Conservation (phyloP, 2,888 invertebrate species). For the Drosophila aldrichi region DNA sequence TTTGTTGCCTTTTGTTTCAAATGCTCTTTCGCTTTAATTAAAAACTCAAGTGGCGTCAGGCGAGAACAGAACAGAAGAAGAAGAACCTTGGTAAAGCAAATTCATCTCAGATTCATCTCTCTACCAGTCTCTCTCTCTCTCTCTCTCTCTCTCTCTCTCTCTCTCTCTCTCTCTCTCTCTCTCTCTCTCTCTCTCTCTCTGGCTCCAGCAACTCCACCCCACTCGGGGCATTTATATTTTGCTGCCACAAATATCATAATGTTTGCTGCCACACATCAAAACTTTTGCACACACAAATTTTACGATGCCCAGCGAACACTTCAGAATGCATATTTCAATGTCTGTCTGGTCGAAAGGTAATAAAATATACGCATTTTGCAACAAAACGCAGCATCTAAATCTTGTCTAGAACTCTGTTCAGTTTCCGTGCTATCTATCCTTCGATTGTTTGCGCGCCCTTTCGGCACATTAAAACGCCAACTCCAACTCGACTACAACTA, state of each 20-base stretch:
- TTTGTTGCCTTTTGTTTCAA: constrained; percentile 73
- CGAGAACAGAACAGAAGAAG: background rate
- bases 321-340: constrained; percentile 73
- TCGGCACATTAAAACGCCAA: constrained; percentile 69
- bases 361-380: constrained; percentile 73
- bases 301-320: constrained; percentile 70
- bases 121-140: too few relatives aligned
- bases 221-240: constrained; percentile 29
- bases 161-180: too few relatives aligned
- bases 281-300: constrained; percentile 57
- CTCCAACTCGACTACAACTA: constrained; percentile 13
- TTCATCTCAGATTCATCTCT: constrained; percentile 24
- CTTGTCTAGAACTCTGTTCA: constrained; percentile 67
- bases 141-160: too few relatives aligned
- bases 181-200: too few relatives aligned
- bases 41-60: constrained; percentile 73
- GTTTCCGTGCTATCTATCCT: constrained; percentile 55
- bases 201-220: too few relatives aligned
- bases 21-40: constrained; percentile 71
- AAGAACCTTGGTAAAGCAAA: background rate
- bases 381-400: constrained; percentile 69
- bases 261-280: constrained; percentile 51
- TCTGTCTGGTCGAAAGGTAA: constrained; percentile 67
- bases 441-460: constrained; percentile 73
- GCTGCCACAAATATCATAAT: constrained; percentile 55